A percentile compares a stretch with the other conserved stretches of the same genome.
These are phyloP conservation scores for Bos javanicus DNA, from an alignment of 2,113 vertebrate species.

Conservation along the genomic window DNA sequence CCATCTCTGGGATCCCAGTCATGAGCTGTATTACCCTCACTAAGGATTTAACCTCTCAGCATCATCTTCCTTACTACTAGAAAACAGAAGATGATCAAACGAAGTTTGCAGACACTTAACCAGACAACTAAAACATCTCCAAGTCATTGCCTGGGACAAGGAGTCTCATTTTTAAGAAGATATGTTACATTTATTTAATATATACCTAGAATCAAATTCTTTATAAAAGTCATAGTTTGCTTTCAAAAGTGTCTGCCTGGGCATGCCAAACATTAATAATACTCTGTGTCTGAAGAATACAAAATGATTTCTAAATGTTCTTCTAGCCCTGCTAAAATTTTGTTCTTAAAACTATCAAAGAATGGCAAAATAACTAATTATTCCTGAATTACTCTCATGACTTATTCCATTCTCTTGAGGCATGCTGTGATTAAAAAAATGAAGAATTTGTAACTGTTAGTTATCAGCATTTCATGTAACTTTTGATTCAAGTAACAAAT, in stretches of 20 bases:
- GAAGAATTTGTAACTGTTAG: slow-evolving; percentile 64
- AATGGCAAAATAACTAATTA: slow-evolving; percentile 63
- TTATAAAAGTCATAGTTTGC: background rate
- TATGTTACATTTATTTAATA: background rate
- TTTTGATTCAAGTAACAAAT: slow-evolving; percentile 72
- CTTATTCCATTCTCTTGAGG: slow-evolving; percentile 51
- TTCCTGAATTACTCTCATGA: slow-evolving; percentile 42
- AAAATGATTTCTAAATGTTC: background rate
- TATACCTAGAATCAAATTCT: background rate
- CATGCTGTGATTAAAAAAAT: slow-evolving; percentile 49
- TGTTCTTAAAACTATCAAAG: slow-evolving; percentile 42
- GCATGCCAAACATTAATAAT: background rate
- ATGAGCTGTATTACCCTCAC: background rate
- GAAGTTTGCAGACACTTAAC: background rate
- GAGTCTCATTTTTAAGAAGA: background rate
- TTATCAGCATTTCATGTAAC: slow-evolving; percentile 69
- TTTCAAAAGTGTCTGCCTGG: background rate
- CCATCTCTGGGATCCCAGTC: background rate
- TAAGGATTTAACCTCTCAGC: background rate
- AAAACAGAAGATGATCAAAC: background rate
- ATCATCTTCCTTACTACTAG: background rate
- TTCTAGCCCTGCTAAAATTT: slow-evolving; percentile 12
- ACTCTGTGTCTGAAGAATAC: background rate
- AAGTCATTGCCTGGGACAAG: background rate
- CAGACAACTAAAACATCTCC: background rate